A percentile compares a stretch with the other conserved stretches of the same genome.
These are phyloP conservation scores for Stenchaetothrips biformis DNA, from an alignment of 2,888 invertebrate genomes.

Conservation along the genomic window DNA sequence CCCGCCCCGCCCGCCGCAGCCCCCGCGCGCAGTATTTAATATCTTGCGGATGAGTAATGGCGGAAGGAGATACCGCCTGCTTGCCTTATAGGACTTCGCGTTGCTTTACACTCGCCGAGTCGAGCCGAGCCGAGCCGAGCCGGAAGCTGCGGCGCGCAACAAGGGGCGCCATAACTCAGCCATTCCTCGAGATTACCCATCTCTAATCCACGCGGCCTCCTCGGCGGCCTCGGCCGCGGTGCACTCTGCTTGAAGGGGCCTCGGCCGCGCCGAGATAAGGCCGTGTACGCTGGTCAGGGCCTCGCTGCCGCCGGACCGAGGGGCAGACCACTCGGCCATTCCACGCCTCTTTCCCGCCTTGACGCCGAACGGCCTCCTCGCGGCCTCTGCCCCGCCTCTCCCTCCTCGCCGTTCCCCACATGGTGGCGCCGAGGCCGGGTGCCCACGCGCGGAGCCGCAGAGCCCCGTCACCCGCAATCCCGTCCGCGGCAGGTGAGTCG, in stretches of 20 bases:
- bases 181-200: conserved; percentile 67
- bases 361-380: no score
- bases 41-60: conserved; percentile 34
- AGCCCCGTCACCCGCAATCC: background rate
- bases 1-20: conserved; percentile 31
- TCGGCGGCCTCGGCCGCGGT: no score
- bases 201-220: conserved; percentile 58
- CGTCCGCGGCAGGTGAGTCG: background rate
- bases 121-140: background rate
- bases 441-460: conserved; percentile 38
- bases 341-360: no score
- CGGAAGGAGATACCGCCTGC: conserved; percentile 29
- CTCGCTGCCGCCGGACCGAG: no score
- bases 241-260: no score
- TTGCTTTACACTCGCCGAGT: background rate
- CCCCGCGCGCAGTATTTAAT: conserved; percentile 40
- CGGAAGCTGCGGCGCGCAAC: conserved; percentile 39
- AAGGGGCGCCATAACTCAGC: conserved; percentile 61
- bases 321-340: no score
- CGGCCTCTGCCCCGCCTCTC: no score
- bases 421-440: conserved; percentile 41
- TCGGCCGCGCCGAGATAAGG: no score
- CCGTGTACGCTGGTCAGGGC: no score
- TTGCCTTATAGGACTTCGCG: no score
- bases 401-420: no score